These are phyloP conservation scores for Nasonia giraulti DNA, from an alignment of 1,140 invertebrate genomes.

Conservation along the genomic window DNA sequence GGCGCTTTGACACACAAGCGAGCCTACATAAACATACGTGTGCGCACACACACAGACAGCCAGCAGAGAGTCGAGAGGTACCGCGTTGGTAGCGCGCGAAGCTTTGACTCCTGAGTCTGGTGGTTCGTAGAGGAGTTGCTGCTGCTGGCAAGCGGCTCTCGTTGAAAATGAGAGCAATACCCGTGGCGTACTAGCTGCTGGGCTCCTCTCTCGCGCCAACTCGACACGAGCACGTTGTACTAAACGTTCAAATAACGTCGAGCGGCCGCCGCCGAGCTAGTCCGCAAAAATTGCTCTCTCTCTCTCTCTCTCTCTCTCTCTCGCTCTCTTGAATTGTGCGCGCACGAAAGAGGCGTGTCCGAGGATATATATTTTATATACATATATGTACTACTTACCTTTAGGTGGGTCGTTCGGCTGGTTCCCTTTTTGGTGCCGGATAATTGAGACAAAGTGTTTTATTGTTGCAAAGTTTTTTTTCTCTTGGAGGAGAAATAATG, in stretches of 20 bases:
- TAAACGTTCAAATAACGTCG: conserved; percentile 41
- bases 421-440: neutral
- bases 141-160: conserved; percentile 7
- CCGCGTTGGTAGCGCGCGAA: neutral
- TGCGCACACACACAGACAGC: neutral
- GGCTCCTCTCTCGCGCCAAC: conserved; percentile 2
- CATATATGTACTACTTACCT: neutral
- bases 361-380: conserved; percentile 5
- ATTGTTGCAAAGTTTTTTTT: neutral
- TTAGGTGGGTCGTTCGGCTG: neutral
- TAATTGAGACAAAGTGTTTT: neutral
- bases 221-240: conserved; percentile 7
- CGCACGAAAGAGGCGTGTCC: conserved; percentile 21
- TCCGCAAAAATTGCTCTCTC: conserved; percentile 20
- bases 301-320: conserved; percentile 9
- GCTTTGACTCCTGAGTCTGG: neutral
- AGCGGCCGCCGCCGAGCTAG: neutral
- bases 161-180: conserved; percentile 42
- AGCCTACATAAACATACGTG: neutral
- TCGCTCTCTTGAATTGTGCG: conserved; percentile 9
- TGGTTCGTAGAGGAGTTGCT: neutral
- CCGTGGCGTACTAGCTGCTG: conserved; percentile 11
- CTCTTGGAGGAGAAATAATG: neutral
- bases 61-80: neutral
- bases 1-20: too few species aligned